These are phyloP conservation scores for Chaenodraco wilsoni DNA, from an alignment of 2,797 vertebrate genomes.

Conservation along the genomic window DNA sequence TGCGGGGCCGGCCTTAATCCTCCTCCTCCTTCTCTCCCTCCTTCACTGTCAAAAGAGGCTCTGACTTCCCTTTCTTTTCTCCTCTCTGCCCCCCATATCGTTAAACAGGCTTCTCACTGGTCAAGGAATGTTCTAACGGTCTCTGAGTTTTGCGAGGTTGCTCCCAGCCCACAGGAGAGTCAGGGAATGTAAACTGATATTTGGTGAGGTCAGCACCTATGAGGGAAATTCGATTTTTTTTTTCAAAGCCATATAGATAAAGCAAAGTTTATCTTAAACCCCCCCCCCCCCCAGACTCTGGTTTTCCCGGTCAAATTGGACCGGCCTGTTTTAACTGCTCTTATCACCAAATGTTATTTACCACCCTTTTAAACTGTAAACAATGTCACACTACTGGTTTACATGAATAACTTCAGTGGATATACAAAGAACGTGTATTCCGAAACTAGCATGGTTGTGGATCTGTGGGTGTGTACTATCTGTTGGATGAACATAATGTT, in stretches of 20 bases:
- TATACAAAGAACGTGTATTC: too few species aligned
- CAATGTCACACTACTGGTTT: too few species aligned
- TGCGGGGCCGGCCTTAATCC: constrained; percentile 53
- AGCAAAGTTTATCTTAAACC: neutral
- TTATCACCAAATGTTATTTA: too few species aligned
- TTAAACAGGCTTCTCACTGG: constrained; percentile 52
- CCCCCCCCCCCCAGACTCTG: too few species aligned
- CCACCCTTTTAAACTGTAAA: too few species aligned
- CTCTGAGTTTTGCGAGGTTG: constrained; percentile 23
- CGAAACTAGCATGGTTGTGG: too few species aligned
- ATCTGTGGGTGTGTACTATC: too few species aligned
- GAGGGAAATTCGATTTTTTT: too few species aligned
- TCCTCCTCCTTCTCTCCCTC: constrained; percentile 45
- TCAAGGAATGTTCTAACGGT: constrained; percentile 33
- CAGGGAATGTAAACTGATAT: neutral
- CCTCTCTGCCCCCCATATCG: constrained; percentile 35
- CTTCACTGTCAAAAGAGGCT: constrained; percentile 47
- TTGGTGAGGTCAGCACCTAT: neutral
- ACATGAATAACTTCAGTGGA: too few species aligned
- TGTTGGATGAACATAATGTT: too few species aligned
- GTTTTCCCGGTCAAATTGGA: too few species aligned
- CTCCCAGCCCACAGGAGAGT: neutral
- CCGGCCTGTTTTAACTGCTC: too few species aligned
- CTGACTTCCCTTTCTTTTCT: constrained; percentile 54
- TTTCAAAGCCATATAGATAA: neutral